Base-by-base conservation (phyloP, 2,113 vertebrate species). In the Pseudonaja textilis region DNA sequence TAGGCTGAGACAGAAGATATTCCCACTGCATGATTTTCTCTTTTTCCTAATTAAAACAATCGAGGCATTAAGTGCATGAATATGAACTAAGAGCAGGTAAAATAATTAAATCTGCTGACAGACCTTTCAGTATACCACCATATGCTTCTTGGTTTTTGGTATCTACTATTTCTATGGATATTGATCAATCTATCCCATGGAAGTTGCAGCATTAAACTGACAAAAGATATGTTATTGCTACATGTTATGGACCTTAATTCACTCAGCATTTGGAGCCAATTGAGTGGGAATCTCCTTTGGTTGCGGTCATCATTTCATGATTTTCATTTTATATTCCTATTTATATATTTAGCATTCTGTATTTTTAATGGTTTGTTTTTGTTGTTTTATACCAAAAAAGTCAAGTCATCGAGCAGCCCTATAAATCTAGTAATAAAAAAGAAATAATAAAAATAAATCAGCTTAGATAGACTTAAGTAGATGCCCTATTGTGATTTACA, bases 71-170 rank as follows among this genome's bases (percentile, higher is more conserved):
- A 64, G 29, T 64, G 26, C 1, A n/a, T 64, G 61, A 64, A 64
- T 64, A 26, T 69, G 64, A 69, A 69, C 12, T 69, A 69, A 12
- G 64, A n/a, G 11, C 14, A 34, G 29, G 29, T n/a, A 69, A 69
- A 69, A 69, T 3, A 34, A 69, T 34, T 16, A 34, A 69, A 69
- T n/a, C 59, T 64, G 3, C 61, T n/a, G 61, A n/a, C 16, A n/a
- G 29, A 5, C 14, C 59, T 86, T 87, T 59, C 81, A 61, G 11
- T 14, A 56, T 55, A 47, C 2, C 29, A 3, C 34, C 29, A 54
- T 54, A n/a, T 54, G 45, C 23, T 88, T 88, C 86, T 64, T 88
- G 47, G 22, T 92, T 64, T 88, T 92, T 69, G 88, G 54, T 92
- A 18, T 22, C 47, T 54, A 42, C n/a, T 69, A 5, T 88, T 23